Base-by-base conservation (phyloP, 2,113 vertebrate species). In the Trematomus loennbergii region DNA sequence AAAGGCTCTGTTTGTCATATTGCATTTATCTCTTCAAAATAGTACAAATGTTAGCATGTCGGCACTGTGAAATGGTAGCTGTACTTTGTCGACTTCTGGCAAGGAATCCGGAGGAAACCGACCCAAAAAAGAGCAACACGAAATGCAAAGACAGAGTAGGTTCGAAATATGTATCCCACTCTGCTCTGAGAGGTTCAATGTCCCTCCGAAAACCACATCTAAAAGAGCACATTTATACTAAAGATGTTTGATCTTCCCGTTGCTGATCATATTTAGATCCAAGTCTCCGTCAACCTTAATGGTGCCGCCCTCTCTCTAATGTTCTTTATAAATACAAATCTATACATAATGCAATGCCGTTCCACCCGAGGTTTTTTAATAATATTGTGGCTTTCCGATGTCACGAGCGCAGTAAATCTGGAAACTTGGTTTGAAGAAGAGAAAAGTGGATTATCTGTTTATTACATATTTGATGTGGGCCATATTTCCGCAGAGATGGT, bases 391-490 rank as follows among this genome's bases (percentile, higher is more conserved):
- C 66, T 67, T 84, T 83, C 49, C 8, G 0, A 55, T 53, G 75
- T 86, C 86, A 80, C 53, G 53, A 57, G 62, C 45, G 88, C 60
- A 61, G 74, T 88, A 91, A 92, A 89, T 94, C 83, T 70, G 57
- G 72, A 33, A 53, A 71, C 13, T 54, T 12, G 33, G 40, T n/a
- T 84, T 87, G 79, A 68, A 81, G 74, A 75, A 75, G 76, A 74
- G 76, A 83, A 81, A 89, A 85, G 81, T 82, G 76, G 82, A 91
- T 91, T 84, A 89, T 92, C 88, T 90, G 88, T 93, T 94, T 95
- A 94, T 92, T 93, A 90, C 88, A 86, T 85, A 80, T 94, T 93
- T 94, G 84, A 92, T 92, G 82, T 36, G 67, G 45, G 46, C 57
- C 61, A 50, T 95, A 92, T 91, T 88, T 93, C 82, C 90, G 52